Base-by-base conservation (phyloP, 1,140 invertebrate species). In the Gryllus bimaculatus region DNA sequence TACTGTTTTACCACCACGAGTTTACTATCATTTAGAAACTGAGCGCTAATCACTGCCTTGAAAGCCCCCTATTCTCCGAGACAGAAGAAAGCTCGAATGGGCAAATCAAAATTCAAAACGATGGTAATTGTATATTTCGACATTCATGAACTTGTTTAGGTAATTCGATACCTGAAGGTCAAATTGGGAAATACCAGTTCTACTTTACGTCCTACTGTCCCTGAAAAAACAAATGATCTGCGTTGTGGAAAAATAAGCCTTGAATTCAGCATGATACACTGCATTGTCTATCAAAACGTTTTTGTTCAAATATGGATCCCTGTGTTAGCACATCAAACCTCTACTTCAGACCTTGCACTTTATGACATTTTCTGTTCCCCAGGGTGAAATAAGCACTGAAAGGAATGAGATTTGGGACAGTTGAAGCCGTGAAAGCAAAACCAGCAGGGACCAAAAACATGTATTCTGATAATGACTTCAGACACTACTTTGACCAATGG, bases 331-430 rank as follows among this genome's bases (percentile, higher is more conserved):
- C 83, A 85, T 78, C 82, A 84, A 8, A 81, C 81, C 0, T 86
- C 85, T 76, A 84, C 83, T 15, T 83, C 85, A 26, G 84, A 87
- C 80, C 78, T 86, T 74, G 81, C 82, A 80, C 84, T 83, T 0
- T 83, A 83, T 75, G 83, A 86, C 82, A 86, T 86, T 85, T 76
- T 76, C 75, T 76, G 10, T 85, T 87, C 79, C 83, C 82, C 74
- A 81, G 82, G 54, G 78, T 85, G 47, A 85, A 85, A 78, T 76
- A 21, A 79, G 79, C 81, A 73, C 81, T 84, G 10, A 81, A 82
- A 79, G 81, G 82, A 75, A 82, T 79, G 48, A 76, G 48, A 48
- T 84, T 84, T 79, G 73, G 82, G 49, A 74, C 54, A 18, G 66
- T 80, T 20, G 80, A 80, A 75, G 75, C 76, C 5, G 76, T 82